Base-by-base conservation (phyloP, 2,888 invertebrate genomes). In the Leucophenga montana region DNA sequence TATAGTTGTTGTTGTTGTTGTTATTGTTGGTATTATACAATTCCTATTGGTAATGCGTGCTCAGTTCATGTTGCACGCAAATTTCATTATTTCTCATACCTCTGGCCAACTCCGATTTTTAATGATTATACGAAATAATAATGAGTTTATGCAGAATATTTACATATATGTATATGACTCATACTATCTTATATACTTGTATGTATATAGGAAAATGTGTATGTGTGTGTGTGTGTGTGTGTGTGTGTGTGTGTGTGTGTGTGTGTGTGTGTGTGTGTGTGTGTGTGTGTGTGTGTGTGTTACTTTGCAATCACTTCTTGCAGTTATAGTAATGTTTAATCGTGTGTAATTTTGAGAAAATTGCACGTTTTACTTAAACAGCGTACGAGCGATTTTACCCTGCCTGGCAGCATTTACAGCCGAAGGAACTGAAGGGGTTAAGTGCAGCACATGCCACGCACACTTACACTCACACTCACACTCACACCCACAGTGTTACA, bases 261-360 rank as follows among this genome's bases (percentile, higher is more conserved):
- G 33, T 56, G n/a, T 39, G 56, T 65, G 11, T 50, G 16, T 18
- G 16, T 50, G 8, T 50, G 27, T 46, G 3, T 46, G 46, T 6
- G 46, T n/a, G n/a, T 46, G 8, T n/a, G 3, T 4, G n/a, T 14
- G 61, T 69, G 16, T 16, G 33, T 56, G n/a, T 39, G 56, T 65
- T 62, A 39, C 50, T 64, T 71, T 62, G 22, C 61, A 70, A 62
- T 62, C 53, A 46, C 22, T 64, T 64, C 46, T 48, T 64, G 44
- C 46, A 64, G 50, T 18, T 39, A 39, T 5, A 39, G 8, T 61
- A 66, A 75, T 86, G 85, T 84, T 83, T 85, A 85, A 85, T 85
- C 85, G 86, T 84, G 82, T 86, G 82, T 86, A 81, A 86, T 84
- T 86, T 84, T 78, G 79, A 82, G 83, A 85, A 85, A 86, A 85